phyloP scores from a whole-genome alignment of 2,797 vertebrate species.

The Coregonus ussuriensis region DNA sequence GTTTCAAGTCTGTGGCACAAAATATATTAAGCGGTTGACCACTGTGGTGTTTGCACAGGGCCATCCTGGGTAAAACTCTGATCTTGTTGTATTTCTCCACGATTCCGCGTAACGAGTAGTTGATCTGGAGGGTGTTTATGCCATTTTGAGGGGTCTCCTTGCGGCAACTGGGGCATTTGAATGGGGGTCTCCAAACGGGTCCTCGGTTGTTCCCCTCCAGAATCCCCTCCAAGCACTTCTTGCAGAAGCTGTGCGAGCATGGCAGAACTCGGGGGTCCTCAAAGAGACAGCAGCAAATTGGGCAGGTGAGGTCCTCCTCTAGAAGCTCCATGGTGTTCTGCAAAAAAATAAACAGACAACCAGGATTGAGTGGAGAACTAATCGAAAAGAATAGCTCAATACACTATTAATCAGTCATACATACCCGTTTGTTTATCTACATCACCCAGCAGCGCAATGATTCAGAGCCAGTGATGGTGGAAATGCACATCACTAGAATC shows the following conservation, averaged over 20 bases:
- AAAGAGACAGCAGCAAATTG: constrained; percentile 93
- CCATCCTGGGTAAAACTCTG: constrained; percentile 84
- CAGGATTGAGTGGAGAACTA: constrained; percentile 40
- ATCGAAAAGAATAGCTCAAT: background rate
- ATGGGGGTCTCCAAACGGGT: constrained; percentile 79
- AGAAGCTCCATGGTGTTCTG: constrained; percentile 90
- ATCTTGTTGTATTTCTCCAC: constrained; percentile 95
- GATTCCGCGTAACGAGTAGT: constrained; percentile 92
- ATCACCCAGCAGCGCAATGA: background rate
- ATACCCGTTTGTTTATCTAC: background rate
- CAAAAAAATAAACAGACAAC: constrained; percentile 36
- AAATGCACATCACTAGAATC: background rate
- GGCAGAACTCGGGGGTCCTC: constrained; percentile 93
- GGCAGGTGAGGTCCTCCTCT: constrained; percentile 95
- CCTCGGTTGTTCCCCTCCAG: constrained; percentile 83
- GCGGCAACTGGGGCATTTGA: constrained; percentile 94
- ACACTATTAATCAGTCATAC: background rate
- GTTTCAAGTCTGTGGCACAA: constrained; percentile 89
- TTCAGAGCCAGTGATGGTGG: background rate
- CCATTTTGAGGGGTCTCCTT: constrained; percentile 90
- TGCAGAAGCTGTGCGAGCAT: constrained; percentile 96
- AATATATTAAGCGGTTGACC: constrained; percentile 95
- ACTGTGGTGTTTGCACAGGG: constrained; percentile 84
- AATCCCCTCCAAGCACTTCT: constrained; percentile 91
- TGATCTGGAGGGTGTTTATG: constrained; percentile 87